A percentile compares a stretch with the other conserved stretches of the same genome.
Evolutionary conservation across 2,797 vertebrate species (phyloP).

Genomic region (Pantherophis alleghaniensis): DNA sequence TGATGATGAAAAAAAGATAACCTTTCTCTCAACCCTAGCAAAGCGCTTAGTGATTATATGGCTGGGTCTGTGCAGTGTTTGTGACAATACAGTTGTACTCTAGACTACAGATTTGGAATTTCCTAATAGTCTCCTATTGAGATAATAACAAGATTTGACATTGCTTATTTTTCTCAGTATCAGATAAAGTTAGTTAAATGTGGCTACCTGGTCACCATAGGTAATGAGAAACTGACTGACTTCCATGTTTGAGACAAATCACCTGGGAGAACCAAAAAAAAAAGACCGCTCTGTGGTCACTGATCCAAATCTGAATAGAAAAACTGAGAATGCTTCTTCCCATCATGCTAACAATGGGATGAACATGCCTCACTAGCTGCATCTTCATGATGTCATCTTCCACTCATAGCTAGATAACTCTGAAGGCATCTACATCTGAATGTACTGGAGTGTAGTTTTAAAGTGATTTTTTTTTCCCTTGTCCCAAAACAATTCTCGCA

Average conservation of each 20-base stretch:
- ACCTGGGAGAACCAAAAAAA: neutral
- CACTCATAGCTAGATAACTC: neutral
- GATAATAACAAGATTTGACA: neutral
- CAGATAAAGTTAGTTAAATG: neutral
- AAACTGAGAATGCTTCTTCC: neutral
- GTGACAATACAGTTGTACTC: neutral
- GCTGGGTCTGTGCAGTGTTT: neutral
- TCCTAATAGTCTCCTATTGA: neutral
- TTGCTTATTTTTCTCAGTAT: neutral
- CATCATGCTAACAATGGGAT: neutral
- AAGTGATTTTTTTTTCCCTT: neutral
- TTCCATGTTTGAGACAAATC: too few species aligned
- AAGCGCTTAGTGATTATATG: neutral
- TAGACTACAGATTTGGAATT: neutral
- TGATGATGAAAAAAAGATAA: neutral
- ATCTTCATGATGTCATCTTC: neutral
- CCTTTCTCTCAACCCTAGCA: neutral
- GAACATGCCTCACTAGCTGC: neutral
- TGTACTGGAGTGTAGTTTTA: neutral
- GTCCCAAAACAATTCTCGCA: neutral
- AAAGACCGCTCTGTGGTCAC: neutral
- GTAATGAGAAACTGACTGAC: neutral
- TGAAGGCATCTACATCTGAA: neutral
- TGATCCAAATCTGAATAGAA: conserved; percentile 50
- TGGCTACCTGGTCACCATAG: neutral